Evolutionary conservation across 1,140 invertebrate genomes (phyloP), one percentile per base, ranked within the genome.

Genomic region (Bombus fervidus): DNA sequence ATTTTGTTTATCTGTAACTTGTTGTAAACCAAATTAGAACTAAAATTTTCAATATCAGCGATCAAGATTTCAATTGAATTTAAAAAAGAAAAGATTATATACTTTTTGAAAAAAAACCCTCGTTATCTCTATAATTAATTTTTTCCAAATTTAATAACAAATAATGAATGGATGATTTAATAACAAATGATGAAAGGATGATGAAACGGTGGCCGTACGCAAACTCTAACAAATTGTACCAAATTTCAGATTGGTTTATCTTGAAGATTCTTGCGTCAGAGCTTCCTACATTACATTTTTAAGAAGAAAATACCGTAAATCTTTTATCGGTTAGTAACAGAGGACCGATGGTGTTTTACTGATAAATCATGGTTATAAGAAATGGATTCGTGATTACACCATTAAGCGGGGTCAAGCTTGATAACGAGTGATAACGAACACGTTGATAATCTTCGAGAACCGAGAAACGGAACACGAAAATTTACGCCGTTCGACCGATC

Each of bases 331-430:
- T 25, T 25, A 28, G 53, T 10, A 15, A 74, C 22, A 37, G 22
- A 47, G 39, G 6, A 15, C 5, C 28, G 41, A 57, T 62, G 34
- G 62, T 57, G 81, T 47, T 37, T 53, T 59, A 8, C 22, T 9
- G 66, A 84, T 71, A 84, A 53, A 78, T 13, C 47, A 59, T 59
- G 15, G n/a, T 9, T 84, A 37, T 15, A 34, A 53, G 25, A 74
- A n/a, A 2, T 41, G 43, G 25, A 37, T 37, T 68, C 31, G 47
- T 34, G 80, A 64, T 82, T 74, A 62, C 39, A 74, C 8, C 62
- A 25, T 68, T 78, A 53, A 28, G 41, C 74, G 47, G 74, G 82
- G 82, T 81, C 69, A 81, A 83, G 22, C 64, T 28, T 39, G 74
- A 83, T 78, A 78, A 22, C 34, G 59, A 68, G 43, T 59, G 73